Percentiles rank a stretch among this genome's conserved stretches.
Conservation (phyloP, 1,140 invertebrate species). For the Asbolus verrucosus region DNA sequence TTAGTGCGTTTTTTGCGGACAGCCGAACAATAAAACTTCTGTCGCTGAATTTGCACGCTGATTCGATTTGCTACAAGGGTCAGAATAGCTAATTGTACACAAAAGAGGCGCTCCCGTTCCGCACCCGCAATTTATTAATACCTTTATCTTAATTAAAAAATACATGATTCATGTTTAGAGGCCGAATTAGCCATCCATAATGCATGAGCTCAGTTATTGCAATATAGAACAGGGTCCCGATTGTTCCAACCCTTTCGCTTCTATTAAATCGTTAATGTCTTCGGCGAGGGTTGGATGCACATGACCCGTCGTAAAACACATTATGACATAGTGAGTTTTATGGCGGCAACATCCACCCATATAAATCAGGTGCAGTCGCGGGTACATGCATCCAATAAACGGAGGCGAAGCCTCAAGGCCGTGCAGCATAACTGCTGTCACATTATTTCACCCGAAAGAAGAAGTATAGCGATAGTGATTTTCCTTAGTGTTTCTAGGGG, state of each 20-base stretch:
- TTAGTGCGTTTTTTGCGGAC: too few species aligned
- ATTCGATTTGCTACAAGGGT: not conserved
- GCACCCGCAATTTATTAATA: slow-evolving; percentile 24
- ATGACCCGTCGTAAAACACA: slow-evolving; percentile 8
- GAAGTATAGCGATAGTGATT: too few species aligned
- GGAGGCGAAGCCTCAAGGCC: too few species aligned
- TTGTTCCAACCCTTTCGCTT: slow-evolving; percentile 23
- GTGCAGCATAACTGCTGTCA: too few species aligned
- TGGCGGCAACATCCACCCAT: too few species aligned
- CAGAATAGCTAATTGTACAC: not conserved
- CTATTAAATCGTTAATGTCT: slow-evolving; percentile 28
- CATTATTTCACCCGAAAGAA: too few species aligned
- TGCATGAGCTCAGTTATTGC: slow-evolving; percentile 6
- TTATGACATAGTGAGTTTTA: slow-evolving; percentile 9
- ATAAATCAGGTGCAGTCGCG: too few species aligned
- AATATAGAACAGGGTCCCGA: not conserved
- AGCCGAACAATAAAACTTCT: too few species aligned
- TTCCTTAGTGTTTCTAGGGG: too few species aligned
- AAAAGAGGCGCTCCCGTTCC: not conserved
- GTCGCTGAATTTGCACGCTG: not conserved
- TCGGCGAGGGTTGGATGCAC: slow-evolving; percentile 2
- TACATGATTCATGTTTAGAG: slow-evolving; percentile 33
- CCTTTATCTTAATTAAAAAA: slow-evolving; percentile 22
- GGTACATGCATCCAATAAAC: too few species aligned
- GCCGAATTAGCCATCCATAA: slow-evolving; percentile 23